Percentiles rank a stretch among this genome's conserved stretches.
These are phyloP conservation scores for Oxyruncus cristatus DNA, from an alignment of 2,113 vertebrate species.

Conservation along the genomic window DNA sequence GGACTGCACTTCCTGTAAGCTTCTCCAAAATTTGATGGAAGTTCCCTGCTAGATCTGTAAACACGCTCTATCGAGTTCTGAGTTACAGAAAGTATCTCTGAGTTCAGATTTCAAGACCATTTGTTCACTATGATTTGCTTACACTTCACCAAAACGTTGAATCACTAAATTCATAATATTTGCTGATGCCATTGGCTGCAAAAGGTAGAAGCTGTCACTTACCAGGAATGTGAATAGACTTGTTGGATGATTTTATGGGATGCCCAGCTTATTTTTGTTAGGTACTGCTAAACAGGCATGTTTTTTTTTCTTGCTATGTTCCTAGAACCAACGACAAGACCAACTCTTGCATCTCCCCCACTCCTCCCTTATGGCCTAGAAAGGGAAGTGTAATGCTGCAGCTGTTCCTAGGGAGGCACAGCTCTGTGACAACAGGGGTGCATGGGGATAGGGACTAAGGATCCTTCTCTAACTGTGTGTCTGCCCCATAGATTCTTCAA, in stretches of 20 bases:
- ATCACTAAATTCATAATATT: neutral
- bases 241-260: neutral
- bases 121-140: conserved; percentile 9
- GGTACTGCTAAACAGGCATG: neutral
- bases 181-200: neutral
- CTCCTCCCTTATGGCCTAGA: neutral
- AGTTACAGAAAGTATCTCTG: neutral
- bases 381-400: neutral
- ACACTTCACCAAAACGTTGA: neutral
- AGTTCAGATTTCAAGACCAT: conserved; percentile 13
- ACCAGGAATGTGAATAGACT: neutral
- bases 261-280: conserved; percentile 14
- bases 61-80: neutral
- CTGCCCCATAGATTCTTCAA: neutral
- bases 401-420: neutral
- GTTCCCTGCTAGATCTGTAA: neutral
- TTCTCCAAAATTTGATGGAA: neutral
- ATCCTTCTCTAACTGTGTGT: neutral
- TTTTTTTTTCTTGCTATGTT: neutral
- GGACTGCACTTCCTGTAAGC: neutral
- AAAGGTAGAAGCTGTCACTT: conserved; percentile 29
- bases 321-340: neutral
- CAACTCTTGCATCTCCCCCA: neutral
- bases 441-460: neutral
- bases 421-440: neutral